Conservation (phyloP, 2,113 vertebrate genomes). For the Laterallus jamaicensis region DNA sequence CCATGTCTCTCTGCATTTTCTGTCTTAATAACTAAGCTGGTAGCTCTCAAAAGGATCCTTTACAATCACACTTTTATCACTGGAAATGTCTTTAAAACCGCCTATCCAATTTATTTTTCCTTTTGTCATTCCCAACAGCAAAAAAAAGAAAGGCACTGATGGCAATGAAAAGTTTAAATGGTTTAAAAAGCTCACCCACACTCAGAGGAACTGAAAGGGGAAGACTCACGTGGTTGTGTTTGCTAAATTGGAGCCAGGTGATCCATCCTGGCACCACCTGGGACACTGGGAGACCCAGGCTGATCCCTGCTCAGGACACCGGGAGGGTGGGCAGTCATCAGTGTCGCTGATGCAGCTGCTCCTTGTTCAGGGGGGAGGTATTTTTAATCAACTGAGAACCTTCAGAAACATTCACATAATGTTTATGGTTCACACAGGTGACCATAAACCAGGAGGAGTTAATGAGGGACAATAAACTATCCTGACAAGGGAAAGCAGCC, state of each 20-base stretch:
- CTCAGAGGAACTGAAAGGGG: neutral
- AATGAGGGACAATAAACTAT: neutral
- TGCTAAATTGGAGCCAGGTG: neutral
- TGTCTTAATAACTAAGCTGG: neutral
- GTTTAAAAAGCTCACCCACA: neutral
- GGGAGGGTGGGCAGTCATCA: neutral
- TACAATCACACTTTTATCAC: neutral
- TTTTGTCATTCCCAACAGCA: neutral
- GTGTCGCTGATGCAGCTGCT: neutral
- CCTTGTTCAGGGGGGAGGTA: neutral
- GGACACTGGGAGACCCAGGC: accelerated
- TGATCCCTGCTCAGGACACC: neutral
- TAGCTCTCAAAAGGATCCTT: neutral
- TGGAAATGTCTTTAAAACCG: neutral
- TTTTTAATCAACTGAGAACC: neutral
- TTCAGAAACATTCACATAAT: neutral
- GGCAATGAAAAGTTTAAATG: neutral
- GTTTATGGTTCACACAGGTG: neutral
- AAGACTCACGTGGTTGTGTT: neutral
- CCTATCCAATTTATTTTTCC: neutral
- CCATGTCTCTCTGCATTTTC: neutral
- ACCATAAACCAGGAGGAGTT: neutral
- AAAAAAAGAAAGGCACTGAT: neutral
- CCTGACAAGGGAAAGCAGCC: constrained; percentile 5
- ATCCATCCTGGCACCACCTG: neutral